A percentile compares a stretch with the other conserved stretches of the same genome.
Evolutionary conservation across 2,888 invertebrate species (phyloP).

Genomic region (Gastracanthus pulcherrimus): DNA sequence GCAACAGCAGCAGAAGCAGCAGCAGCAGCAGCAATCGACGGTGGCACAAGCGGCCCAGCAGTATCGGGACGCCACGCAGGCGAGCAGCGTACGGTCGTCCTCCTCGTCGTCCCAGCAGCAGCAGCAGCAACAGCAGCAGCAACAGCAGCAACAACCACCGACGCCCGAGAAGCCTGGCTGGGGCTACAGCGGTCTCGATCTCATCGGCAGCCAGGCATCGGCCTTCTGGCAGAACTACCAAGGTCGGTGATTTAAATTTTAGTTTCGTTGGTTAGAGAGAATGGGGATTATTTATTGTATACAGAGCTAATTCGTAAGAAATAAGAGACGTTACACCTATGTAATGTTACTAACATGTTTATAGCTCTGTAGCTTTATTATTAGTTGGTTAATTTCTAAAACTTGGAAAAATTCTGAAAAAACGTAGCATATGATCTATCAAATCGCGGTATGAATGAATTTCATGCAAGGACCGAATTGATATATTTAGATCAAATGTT

Average conservation of each 20-base stretch:
- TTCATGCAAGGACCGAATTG: too few relatives aligned
- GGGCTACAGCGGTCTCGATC: slow-evolving; percentile 87
- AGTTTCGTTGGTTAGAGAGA: neutral
- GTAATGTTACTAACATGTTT: too few relatives aligned
- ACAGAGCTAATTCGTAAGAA: too few relatives aligned
- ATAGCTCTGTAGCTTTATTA: too few relatives aligned
- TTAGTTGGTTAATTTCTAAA: too few relatives aligned
- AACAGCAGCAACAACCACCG: slow-evolving; percentile 77
- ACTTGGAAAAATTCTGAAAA: too few relatives aligned
- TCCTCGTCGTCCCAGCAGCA: slow-evolving; percentile 70
- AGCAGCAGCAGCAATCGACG: slow-evolving; percentile 72
- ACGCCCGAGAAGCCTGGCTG: slow-evolving; percentile 80
- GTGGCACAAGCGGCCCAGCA: slow-evolving; percentile 42
- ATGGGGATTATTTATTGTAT: neutral
- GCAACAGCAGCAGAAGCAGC: slow-evolving; percentile 71
- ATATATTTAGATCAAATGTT: too few relatives aligned
- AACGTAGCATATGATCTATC: too few relatives aligned
- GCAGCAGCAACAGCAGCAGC: slow-evolving; percentile 70
- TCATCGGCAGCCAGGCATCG: slow-evolving; percentile 88
- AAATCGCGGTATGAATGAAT: too few relatives aligned
- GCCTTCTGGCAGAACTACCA: slow-evolving; percentile 96
- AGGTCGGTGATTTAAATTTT: slow-evolving; percentile 81
- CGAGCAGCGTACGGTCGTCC: slow-evolving; percentile 46
- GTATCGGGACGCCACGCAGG: slow-evolving; percentile 64
- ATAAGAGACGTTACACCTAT: too few relatives aligned